Evolutionary conservation across 2,888 invertebrate species (phyloP).

Genomic region (Nephrotoma flavescens): DNA sequence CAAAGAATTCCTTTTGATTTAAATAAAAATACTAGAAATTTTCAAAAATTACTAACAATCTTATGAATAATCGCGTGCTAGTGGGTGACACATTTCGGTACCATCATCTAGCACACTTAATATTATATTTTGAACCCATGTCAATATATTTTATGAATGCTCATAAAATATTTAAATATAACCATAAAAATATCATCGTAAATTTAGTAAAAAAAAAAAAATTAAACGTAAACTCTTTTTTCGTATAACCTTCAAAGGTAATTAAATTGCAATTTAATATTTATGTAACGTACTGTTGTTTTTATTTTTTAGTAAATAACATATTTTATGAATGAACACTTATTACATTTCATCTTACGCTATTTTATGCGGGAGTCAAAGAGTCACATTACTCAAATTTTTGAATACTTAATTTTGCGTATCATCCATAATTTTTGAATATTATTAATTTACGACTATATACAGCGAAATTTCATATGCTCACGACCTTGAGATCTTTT

Average conservation of each 20-base stretch:
- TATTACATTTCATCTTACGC: background rate
- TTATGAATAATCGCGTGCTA: too few species aligned
- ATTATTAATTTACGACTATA: too few species aligned
- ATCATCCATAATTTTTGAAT: too few species aligned
- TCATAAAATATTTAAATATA: background rate
- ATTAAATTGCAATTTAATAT: background rate
- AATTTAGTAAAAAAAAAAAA: background rate
- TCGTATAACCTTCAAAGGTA: background rate
- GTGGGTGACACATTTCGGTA: too few species aligned
- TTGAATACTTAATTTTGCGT: too few species aligned
- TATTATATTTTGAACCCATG: background rate
- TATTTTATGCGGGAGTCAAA: background rate
- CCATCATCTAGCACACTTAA: too few species aligned
- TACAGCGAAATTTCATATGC: too few species aligned
- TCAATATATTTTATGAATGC: background rate
- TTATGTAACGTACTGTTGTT: background rate
- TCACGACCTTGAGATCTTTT: background rate
- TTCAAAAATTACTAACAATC: too few species aligned
- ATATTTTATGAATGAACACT: background rate
- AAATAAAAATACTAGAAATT: too few species aligned
- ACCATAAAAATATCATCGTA: background rate
- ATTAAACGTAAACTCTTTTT: background rate
- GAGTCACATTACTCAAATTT: background rate
- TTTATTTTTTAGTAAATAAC: background rate
- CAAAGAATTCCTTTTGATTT: too few species aligned